Conservation (phyloP, 2,113 vertebrate genomes). For the Otis tarda region DNA sequence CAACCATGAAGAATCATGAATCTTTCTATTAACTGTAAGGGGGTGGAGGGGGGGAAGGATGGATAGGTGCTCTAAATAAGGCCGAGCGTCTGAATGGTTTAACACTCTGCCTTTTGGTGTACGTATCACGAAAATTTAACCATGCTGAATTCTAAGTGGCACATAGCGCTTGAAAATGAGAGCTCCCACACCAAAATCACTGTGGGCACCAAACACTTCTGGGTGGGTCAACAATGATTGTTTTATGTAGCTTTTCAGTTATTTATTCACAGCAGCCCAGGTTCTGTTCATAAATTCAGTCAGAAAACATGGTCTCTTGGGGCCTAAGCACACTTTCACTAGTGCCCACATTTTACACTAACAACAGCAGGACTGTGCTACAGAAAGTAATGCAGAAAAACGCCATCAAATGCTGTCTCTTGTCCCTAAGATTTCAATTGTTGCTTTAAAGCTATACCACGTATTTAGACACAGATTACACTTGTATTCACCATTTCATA, state of each 20-base stretch:
- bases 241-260: constrained; percentile 15
- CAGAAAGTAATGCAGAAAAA: background rate
- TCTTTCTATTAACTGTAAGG: constrained; percentile 97
- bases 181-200: background rate
- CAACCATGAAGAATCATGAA: constrained; percentile 94
- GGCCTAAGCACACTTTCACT: background rate
- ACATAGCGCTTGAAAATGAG: background rate
- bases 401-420: background rate
- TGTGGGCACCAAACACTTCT: background rate
- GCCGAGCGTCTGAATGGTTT: constrained; percentile 67
- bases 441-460: background rate
- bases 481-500: background rate
- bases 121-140: constrained; percentile 68
- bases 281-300: constrained; percentile 6
- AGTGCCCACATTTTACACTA: background rate
- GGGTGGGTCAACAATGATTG: background rate
- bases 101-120: constrained; percentile 71
- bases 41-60: constrained; percentile 53
- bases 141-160: background rate
- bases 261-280: background rate
- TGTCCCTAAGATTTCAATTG: background rate
- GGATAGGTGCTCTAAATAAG: constrained; percentile 82
- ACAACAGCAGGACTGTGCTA: background rate
- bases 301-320: background rate
- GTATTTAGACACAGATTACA: background rate